Evolutionary conservation across 2,888 invertebrate genomes (phyloP).

Genomic region (Pheosia tremula): DNA sequence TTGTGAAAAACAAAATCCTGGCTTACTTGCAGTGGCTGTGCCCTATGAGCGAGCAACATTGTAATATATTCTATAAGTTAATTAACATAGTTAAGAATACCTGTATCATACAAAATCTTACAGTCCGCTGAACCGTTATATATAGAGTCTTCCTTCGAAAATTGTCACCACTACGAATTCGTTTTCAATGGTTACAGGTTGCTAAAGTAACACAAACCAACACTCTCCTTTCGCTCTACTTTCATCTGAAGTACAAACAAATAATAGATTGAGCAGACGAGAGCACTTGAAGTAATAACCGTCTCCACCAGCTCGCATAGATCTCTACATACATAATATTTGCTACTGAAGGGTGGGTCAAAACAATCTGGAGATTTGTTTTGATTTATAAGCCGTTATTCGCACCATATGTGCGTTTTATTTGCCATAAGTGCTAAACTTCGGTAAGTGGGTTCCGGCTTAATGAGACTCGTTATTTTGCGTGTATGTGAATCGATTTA

Average conservation of each 20-base stretch:
- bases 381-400: conserved; percentile 44
- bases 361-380: conserved; percentile 27
- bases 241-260: conserved; percentile 36
- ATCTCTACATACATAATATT: conserved; percentile 11
- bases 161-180: too few species aligned
- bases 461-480: conserved; percentile 45
- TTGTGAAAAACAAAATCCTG: too few species aligned
- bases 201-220: conserved; percentile 1
- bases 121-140: too few species aligned
- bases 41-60: too few species aligned
- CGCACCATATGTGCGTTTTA: conserved; percentile 39
- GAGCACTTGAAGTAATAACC: conserved; percentile 58
- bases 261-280: conserved; percentile 52
- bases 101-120: too few species aligned
- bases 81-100: too few species aligned
- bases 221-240: conserved; percentile 8
- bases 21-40: too few species aligned
- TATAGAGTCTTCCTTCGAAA: too few species aligned
- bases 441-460: conserved; percentile 42
- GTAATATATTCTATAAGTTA: too few species aligned
- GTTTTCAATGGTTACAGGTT: too few species aligned
- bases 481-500: conserved; percentile 26
- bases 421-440: conserved; percentile 37
- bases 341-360: conserved; percentile 26
- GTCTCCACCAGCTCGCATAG: conserved; percentile 19